These are phyloP conservation scores for Drosophila repletoides DNA, from an alignment of 1,140 invertebrate species.

Conservation along the genomic window DNA sequence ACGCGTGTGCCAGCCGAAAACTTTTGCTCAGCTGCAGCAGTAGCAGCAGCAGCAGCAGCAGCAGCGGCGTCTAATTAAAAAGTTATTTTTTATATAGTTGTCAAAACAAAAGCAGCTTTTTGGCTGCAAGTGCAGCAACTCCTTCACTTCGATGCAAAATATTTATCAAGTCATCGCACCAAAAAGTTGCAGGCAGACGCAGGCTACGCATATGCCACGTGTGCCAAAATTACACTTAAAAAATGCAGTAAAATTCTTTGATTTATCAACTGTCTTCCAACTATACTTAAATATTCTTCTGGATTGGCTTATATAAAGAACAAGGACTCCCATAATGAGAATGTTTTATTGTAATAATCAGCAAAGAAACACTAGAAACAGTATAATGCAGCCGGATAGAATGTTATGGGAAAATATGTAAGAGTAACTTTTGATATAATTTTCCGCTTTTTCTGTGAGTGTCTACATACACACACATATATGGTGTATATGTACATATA, in stretches of 20 bases:
- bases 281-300: too few species aligned
- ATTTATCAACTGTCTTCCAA: too few species aligned
- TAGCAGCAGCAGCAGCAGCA: too few species aligned
- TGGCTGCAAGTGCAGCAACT: too few species aligned
- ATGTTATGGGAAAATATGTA: too few species aligned
- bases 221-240: too few species aligned
- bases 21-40: slow-evolving; percentile 36
- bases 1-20: slow-evolving; percentile 32
- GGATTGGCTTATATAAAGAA: too few species aligned
- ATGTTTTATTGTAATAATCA: too few species aligned
- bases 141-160: slow-evolving; percentile 66
- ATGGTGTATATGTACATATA: background rate
- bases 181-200: slow-evolving; percentile 39
- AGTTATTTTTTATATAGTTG: slow-evolving; percentile 48
- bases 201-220: slow-evolving; percentile 55
- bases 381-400: too few species aligned
- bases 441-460: background rate
- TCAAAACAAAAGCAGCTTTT: slow-evolving; percentile 33
- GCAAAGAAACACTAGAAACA: too few species aligned
- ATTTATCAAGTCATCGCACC: slow-evolving; percentile 64
- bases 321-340: too few species aligned
- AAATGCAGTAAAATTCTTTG: too few species aligned
- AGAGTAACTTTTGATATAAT: background rate
- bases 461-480: background rate
- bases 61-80: slow-evolving; percentile 68